Evolutionary conservation across 1,140 invertebrate species (phyloP).

Genomic region (Drosophila tani): DNA sequence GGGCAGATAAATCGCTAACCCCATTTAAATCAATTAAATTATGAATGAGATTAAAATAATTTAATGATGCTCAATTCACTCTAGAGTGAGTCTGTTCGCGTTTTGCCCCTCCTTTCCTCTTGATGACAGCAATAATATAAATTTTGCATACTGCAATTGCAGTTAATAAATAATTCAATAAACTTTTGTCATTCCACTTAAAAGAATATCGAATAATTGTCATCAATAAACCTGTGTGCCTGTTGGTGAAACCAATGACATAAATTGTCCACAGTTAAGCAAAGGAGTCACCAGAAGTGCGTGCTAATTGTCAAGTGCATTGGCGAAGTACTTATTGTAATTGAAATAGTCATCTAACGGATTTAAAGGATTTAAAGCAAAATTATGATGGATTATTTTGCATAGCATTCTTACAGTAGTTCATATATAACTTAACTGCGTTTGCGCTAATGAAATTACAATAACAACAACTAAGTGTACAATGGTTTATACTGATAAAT

Average conservation of each 20-base stretch:
- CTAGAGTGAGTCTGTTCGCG: slow-evolving; percentile 1
- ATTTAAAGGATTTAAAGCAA: slow-evolving; percentile 27
- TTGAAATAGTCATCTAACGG: slow-evolving; percentile 26
- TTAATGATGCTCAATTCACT: slow-evolving; percentile 57
- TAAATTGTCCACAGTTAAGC: slow-evolving; percentile 56
- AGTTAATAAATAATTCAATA: slow-evolving; percentile 83
- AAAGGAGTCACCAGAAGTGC: slow-evolving; percentile 28
- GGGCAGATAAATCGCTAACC: slow-evolving; percentile 24
- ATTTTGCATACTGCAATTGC: slow-evolving; percentile 73
- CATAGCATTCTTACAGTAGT: too few species aligned
- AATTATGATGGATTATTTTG: not conserved
- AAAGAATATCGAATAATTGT: slow-evolving; percentile 72
- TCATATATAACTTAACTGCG: too few species aligned
- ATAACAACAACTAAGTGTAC: too few species aligned
- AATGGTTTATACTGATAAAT: too few species aligned
- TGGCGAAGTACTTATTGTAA: slow-evolving; percentile 22
- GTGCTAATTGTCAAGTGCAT: slow-evolving; percentile 34
- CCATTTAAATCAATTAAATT: slow-evolving; percentile 81
- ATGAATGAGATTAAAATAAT: slow-evolving; percentile 82
- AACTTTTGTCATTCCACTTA: slow-evolving; percentile 65
- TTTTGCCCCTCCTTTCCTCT: slow-evolving; percentile 26
- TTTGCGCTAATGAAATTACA: not conserved
- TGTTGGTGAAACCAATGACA: slow-evolving; percentile 33
- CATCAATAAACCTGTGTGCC: slow-evolving; percentile 31
- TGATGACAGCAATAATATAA: slow-evolving; percentile 75